Conservation (phyloP, 2,888 invertebrate species). For the Drosophila kambysellisi region DNA sequence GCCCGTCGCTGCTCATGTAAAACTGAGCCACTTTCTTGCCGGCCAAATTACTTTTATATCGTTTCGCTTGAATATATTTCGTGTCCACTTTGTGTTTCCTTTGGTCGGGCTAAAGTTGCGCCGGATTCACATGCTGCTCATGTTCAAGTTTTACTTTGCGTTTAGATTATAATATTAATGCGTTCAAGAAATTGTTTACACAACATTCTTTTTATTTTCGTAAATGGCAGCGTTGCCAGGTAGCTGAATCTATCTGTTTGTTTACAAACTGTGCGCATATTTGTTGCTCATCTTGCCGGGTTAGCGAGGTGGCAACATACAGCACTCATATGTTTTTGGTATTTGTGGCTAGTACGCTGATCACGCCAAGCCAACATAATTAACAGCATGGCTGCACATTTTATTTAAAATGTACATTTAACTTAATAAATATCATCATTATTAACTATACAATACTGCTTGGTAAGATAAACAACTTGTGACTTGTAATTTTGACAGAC, state of each 20-base stretch:
- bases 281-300: slow-evolving; percentile 30
- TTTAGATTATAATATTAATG: background rate
- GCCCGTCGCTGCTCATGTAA: slow-evolving; percentile 69
- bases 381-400: background rate
- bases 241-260: background rate
- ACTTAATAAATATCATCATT: background rate
- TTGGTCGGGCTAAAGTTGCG: slow-evolving; percentile 1
- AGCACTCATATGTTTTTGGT: slow-evolving; percentile 28
- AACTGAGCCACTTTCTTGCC: slow-evolving; percentile 58
- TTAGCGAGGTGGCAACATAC: slow-evolving; percentile 41
- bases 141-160: background rate
- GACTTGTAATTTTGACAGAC: background rate
- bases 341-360: slow-evolving; percentile 36
- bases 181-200: background rate
- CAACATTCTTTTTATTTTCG: slow-evolving; percentile 1
- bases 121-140: background rate
- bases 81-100: slow-evolving; percentile 19
- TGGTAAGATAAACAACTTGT: background rate
- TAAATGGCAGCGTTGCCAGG: slow-evolving; percentile 39
- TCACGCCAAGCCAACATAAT: background rate
- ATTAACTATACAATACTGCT: background rate
- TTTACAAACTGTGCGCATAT: slow-evolving; percentile 33
- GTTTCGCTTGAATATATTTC: slow-evolving; percentile 29
- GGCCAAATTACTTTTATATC: slow-evolving; percentile 75
- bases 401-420: background rate